These are phyloP conservation scores for Pterobdella sp. DNA, from an alignment of 2,888 invertebrate species.

Conservation along the genomic window DNA sequence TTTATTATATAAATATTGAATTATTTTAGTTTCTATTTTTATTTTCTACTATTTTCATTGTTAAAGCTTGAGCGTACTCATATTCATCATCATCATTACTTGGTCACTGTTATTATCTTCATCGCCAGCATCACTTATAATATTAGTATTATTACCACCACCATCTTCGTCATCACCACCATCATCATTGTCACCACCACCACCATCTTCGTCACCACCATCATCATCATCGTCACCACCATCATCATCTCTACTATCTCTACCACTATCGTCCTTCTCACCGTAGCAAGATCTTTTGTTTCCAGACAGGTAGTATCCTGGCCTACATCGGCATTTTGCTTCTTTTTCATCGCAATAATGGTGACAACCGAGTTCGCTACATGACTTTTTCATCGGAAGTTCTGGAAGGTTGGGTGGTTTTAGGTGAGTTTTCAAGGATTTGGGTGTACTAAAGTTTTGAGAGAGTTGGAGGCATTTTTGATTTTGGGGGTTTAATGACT, in stretches of 20 bases:
- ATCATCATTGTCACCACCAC: slow-evolving; percentile 15
- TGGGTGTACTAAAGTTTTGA: too few species aligned
- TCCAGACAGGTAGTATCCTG: too few species aligned
- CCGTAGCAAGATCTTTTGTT: background rate
- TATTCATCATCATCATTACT: slow-evolving; percentile 15
- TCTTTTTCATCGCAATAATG: too few species aligned
- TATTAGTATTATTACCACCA: background rate
- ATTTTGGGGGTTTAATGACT: too few species aligned
- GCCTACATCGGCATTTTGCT: too few species aligned
- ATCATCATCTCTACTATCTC: background rate
- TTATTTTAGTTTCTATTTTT: background rate
- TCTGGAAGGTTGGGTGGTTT: too few species aligned
- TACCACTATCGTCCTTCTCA: background rate
- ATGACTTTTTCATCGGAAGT: too few species aligned
- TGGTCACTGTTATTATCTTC: slow-evolving; percentile 16
- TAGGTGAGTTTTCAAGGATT: too few species aligned
- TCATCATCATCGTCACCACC: too few species aligned
- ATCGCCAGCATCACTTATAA: background rate
- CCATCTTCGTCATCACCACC: slow-evolving; percentile 15
- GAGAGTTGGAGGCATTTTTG: too few species aligned
- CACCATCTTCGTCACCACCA: background rate
- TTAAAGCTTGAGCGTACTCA: background rate
- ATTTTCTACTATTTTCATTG: too few species aligned
- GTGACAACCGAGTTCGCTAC: too few species aligned
- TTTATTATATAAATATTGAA: background rate